phyloP scores from a whole-genome alignment of 2,113 vertebrate genomes.

The Phalacrocorax carbo region DNA sequence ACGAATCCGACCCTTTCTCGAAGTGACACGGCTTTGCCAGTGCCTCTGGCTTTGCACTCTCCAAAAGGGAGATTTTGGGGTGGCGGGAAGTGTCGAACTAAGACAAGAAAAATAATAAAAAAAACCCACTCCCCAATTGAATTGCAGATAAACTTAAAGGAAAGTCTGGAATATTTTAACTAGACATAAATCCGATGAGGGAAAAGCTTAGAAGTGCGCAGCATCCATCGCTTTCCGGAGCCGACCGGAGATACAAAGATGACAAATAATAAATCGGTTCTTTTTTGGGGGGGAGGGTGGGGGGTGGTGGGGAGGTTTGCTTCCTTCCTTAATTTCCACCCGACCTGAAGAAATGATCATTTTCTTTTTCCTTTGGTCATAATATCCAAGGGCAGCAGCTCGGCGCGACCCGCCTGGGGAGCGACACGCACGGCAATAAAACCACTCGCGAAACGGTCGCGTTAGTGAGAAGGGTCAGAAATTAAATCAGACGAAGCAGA shows the following conservation, averaged over 20 bases:
- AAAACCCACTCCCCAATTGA: constrained; percentile 21
- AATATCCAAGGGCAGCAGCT: neutral
- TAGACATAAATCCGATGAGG: constrained; percentile 53
- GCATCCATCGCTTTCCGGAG: constrained; percentile 18
- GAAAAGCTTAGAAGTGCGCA: constrained; percentile 48
- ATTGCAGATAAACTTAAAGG: constrained; percentile 68
- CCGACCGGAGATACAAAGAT: constrained; percentile 19
- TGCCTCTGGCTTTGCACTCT: no score
- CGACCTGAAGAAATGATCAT: neutral
- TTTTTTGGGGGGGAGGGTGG: no score
- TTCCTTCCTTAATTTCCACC: constrained; percentile 12
- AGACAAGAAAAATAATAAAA: neutral
- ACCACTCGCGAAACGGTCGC: neutral
- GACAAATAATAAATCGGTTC: constrained; percentile 45
- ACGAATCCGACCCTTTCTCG: neutral
- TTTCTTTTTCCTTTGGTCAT: neutral
- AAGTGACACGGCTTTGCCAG: neutral
- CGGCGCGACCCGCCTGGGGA: neutral
- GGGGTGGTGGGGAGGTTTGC: neutral
- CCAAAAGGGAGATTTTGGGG: no score
- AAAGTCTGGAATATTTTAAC: constrained; percentile 74
- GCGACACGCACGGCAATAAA: neutral
- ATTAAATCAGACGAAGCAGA: constrained; percentile 26
- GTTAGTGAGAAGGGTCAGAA: neutral
- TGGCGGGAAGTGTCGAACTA: neutral